These are phyloP conservation scores for Torymus aiolomorphi DNA, from an alignment of 2,888 invertebrate species.

Conservation along the genomic window DNA sequence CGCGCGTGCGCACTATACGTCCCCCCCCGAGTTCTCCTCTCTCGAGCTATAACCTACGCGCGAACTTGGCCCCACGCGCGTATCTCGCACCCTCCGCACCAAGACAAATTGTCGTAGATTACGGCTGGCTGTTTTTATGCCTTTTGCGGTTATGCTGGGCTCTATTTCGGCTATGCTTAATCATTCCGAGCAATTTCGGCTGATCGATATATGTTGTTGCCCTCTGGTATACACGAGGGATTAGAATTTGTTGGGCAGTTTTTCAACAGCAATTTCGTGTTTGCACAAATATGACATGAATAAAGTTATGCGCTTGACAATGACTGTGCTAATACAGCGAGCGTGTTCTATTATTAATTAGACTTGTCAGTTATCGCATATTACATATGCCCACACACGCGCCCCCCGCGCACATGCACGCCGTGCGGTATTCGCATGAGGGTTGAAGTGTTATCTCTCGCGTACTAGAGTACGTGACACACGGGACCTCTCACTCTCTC, in stretches of 20 bases:
- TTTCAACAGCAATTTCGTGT: no score
- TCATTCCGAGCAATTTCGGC: background rate
- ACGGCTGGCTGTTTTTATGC: no score
- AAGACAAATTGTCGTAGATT: no score
- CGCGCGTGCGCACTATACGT: background rate
- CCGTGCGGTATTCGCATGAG: slow-evolving; percentile 31
- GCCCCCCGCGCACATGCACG: background rate
- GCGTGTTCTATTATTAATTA: background rate
- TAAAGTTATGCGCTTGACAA: no score
- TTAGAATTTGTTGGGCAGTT: no score
- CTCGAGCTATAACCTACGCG: background rate
- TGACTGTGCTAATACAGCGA: no score
- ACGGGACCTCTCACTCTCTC: background rate
- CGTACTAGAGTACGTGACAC: background rate
- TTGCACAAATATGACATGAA: no score
- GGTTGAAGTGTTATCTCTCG: slow-evolving; percentile 2
- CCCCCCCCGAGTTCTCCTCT: background rate
- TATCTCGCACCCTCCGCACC: no score
- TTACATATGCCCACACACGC: slow-evolving; percentile 10
- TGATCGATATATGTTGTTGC: no score
- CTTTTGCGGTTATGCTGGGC: background rate
- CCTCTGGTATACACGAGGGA: no score
- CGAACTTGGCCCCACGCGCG: no score
- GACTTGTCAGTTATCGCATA: background rate
- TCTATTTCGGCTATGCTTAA: background rate